phyloP scores from a whole-genome alignment of 2,113 vertebrate species.

The Gallinago jamesoni region DNA sequence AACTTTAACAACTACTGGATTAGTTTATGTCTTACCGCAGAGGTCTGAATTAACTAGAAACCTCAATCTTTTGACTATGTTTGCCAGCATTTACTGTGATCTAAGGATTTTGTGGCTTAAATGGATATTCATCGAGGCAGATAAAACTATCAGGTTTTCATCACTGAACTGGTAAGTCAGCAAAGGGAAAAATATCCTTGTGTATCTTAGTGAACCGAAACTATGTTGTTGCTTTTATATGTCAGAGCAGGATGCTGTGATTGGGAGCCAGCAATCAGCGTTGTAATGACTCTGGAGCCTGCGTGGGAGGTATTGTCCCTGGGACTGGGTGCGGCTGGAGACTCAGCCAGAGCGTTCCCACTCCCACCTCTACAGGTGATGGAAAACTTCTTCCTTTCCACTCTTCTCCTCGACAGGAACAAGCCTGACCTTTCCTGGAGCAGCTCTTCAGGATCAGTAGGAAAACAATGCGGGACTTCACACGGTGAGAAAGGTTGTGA shows the following conservation, averaged over 20 bases:
- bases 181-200: not conserved
- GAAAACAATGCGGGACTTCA: not conserved
- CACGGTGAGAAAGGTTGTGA: not conserved
- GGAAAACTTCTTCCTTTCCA: not conserved
- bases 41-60: not conserved
- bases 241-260: not conserved
- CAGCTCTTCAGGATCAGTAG: not conserved
- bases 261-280: not conserved
- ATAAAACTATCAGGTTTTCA: not conserved
- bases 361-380: constrained; percentile 12
- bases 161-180: not conserved
- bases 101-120: not conserved
- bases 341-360: not conserved
- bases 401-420: not conserved
- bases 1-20: not conserved
- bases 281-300: not conserved
- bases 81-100: not conserved
- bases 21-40: not conserved
- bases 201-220: not conserved
- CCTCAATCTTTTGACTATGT: not conserved
- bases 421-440: not conserved
- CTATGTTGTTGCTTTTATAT: not conserved
- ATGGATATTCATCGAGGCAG: not conserved
- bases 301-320: not conserved
- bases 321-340: constrained; percentile 16